phyloP scores from a whole-genome alignment of 1,140 invertebrate species.

The Coenobita brevimanus region DNA sequence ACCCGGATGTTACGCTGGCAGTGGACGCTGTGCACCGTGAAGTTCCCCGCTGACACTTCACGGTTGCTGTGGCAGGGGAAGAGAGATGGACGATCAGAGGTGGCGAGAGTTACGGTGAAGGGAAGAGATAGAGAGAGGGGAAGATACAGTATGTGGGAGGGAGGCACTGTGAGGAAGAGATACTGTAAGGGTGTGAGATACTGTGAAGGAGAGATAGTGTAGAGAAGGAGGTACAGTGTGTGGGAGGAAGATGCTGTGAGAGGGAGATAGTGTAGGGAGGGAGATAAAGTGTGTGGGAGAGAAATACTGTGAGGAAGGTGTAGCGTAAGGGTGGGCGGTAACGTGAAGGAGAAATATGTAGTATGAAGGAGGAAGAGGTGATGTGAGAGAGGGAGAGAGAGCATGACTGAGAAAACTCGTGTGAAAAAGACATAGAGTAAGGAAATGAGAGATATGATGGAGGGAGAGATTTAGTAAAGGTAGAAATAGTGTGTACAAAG shows the following conservation, averaged over 20 bases:
- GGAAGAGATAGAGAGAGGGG: neutral
- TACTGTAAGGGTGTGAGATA: no score
- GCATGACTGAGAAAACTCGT: neutral
- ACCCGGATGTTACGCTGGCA: slow-evolving; percentile 75
- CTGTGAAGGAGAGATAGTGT: no score
- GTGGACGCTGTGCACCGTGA: slow-evolving; percentile 75
- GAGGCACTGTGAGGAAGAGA: no score
- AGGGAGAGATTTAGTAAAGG: neutral
- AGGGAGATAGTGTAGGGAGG: neutral
- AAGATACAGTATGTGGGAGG: neutral
- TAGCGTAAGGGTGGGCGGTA: neutral
- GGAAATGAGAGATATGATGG: neutral
- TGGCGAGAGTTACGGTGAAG: no score
- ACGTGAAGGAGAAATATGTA: neutral
- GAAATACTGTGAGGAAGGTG: neutral
- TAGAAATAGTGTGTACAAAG: neutral
- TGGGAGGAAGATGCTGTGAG: no score
- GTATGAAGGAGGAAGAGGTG: neutral
- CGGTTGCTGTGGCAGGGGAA: slow-evolving; percentile 72
- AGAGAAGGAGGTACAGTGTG: no score
- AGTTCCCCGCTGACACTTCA: slow-evolving; percentile 74
- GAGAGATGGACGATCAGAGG: neutral
- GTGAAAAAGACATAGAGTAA: neutral
- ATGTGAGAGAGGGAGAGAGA: neutral
- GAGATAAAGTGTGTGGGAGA: slow-evolving; percentile 12